Evolutionary conservation across 2,797 vertebrate genomes (phyloP), one percentile per base, ranked within the genome.

Genomic region (Anolis apletophallus): DNA sequence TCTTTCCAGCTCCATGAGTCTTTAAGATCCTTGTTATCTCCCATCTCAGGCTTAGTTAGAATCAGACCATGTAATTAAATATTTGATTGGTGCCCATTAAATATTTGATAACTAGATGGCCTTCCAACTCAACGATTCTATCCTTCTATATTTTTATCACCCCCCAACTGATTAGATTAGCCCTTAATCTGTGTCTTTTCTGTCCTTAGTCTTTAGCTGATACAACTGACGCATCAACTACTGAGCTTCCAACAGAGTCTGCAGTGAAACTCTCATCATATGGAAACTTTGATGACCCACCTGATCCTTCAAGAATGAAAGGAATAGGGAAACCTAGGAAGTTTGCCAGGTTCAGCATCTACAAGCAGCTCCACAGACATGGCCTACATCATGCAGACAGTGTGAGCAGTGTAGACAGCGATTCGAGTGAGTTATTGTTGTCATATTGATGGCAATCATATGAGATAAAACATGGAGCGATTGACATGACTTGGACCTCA

Each of bases 381-480:
- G 93, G 97, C 8, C 94, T 99, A 55, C 94, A 97, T 2, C 95
- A 94, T 0, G 73, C 95, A 0, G 97, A 98, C 92, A 98, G 98
- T 1, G 80, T 98, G 90, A 98, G 97, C 97, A 99, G 98, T 93
- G 89, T 97, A 0, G 98, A 98, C 92, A 98, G 98, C 40, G 72
- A 94, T 77, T 19, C 97, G 94, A 89, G 98, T 98, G 91, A 87
- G 0, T 0, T 54, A 64, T 54, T 32, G 16, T 59, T 11, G 17
- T 61, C 14, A 4, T 79, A 73, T 72, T 61, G 67, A 5, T 19
- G 19, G 68, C 29, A 64, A 64, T 12, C 9, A 54, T 23, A 4
- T 26, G 54, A 19, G 10, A 7, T 57, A 78, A 69, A 29, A 6
- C 36, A n/a, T 46, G 67, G 32, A 73, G 6, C 3, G 2, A 11